A percentile compares a stretch with the other conserved stretches of the same genome.
These are phyloP conservation scores for Alexandromys fortis DNA, from an alignment of 2,113 vertebrate species.

Conservation along the genomic window DNA sequence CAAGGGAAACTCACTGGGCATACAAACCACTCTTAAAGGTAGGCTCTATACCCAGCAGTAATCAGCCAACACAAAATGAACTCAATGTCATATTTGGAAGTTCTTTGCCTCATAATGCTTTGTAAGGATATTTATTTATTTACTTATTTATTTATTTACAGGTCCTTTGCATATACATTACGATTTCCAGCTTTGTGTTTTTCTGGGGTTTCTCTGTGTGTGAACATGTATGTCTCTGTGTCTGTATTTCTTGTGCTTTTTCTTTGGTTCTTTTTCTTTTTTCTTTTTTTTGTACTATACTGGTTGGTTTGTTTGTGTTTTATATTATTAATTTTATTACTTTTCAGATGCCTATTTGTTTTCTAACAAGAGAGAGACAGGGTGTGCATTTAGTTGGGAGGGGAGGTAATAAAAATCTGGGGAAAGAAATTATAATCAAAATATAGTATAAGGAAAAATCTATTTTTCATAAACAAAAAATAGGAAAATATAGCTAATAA, in stretches of 20 bases:
- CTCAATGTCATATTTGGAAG: background rate
- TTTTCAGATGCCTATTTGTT: background rate
- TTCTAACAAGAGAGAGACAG: background rate
- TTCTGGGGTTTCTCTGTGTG: background rate
- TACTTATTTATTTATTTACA: background rate
- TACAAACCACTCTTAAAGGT: background rate
- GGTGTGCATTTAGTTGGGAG: background rate
- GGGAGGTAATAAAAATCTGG: background rate
- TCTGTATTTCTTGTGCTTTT: background rate
- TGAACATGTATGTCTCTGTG: background rate
- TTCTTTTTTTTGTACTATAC: background rate
- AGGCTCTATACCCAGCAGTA: background rate
- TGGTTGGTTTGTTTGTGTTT: background rate
- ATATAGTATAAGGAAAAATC: background rate
- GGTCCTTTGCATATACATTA: background rate
- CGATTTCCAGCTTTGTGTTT: background rate
- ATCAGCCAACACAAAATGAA: background rate
- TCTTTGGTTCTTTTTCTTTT: background rate
- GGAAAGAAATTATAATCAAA: background rate
- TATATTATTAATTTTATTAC: background rate
- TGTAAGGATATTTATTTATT: no score
- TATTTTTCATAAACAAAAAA: background rate
- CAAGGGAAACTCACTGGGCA: background rate
- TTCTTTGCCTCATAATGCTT: background rate
- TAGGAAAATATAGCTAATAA: background rate